Conservation (phyloP, 2,888 invertebrate species). For the Teleogryllus oceanicus region DNA sequence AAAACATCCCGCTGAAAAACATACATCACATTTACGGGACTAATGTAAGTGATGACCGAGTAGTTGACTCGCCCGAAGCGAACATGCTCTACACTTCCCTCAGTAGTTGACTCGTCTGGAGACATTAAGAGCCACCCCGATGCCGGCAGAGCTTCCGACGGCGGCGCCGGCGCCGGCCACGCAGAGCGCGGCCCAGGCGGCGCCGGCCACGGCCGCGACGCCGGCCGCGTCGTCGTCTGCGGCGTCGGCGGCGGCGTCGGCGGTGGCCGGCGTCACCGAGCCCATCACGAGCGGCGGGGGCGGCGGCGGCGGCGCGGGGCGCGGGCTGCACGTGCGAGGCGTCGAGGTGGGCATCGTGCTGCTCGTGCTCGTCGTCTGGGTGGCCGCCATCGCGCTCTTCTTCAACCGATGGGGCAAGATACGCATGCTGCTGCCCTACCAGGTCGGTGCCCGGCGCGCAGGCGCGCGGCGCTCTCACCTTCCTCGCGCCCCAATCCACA, state of each 20-base stretch:
- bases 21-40: too few relatives aligned
- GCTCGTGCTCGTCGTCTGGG: slow-evolving; percentile 77
- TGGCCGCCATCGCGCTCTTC: slow-evolving; percentile 80
- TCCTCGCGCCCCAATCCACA: too few relatives aligned
- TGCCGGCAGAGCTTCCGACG: not conserved
- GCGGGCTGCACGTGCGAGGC: slow-evolving; percentile 67
- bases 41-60: too few relatives aligned
- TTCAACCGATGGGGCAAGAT: slow-evolving; percentile 89
- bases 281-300: not conserved
- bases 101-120: too few relatives aligned
- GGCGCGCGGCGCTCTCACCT: too few relatives aligned
- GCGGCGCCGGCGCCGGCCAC: not conserved
- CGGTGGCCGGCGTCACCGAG: not conserved
- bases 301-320: too few relatives aligned
- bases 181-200: not conserved
- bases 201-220: not conserved
- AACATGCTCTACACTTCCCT: too few relatives aligned
- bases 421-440: slow-evolving; percentile 85
- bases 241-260: not conserved
- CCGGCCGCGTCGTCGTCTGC: not conserved
- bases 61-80: too few relatives aligned
- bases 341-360: slow-evolving; percentile 88
- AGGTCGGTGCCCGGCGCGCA: slow-evolving; percentile 43
- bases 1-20: too few relatives aligned
- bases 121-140: too few relatives aligned